Evolutionary conservation across 2,888 invertebrate species (phyloP).

Genomic region (Microplitis manilae): DNA sequence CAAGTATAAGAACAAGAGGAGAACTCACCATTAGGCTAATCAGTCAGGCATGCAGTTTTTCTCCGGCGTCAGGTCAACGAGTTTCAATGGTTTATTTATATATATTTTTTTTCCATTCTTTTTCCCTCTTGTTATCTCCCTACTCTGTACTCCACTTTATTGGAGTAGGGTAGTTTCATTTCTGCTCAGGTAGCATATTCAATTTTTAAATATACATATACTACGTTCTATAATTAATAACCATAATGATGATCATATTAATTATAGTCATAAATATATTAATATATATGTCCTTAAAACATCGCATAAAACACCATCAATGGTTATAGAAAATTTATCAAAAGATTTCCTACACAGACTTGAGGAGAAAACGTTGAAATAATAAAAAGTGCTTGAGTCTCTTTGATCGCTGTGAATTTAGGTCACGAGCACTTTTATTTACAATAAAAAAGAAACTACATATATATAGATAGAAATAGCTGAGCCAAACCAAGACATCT

Average conservation of each 20-base stretch:
- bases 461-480: neutral
- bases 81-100: conserved; percentile 2
- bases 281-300: neutral
- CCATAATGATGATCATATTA: no score
- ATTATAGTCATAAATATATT: neutral
- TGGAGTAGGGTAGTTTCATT: neutral
- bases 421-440: neutral
- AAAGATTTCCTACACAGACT: neutral
- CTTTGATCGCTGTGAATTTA: neutral
- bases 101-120: conserved; percentile 5
- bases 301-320: no score
- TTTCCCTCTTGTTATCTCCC: conserved; percentile 20
- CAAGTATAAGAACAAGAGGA: conserved; percentile 67
- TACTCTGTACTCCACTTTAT: neutral
- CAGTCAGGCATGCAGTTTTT: conserved; percentile 65
- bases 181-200: neutral
- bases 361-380: neutral
- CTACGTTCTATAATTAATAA: no score
- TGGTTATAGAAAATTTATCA: no score
- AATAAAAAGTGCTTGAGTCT: conserved; percentile 3
- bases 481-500: neutral
- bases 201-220: neutral
- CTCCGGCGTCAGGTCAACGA: conserved; percentile 50
- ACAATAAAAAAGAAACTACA: neutral
- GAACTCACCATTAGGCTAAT: conserved; percentile 70